phyloP scores from a whole-genome alignment of 2,888 invertebrate species.

The Choreutis nemorana region DNA sequence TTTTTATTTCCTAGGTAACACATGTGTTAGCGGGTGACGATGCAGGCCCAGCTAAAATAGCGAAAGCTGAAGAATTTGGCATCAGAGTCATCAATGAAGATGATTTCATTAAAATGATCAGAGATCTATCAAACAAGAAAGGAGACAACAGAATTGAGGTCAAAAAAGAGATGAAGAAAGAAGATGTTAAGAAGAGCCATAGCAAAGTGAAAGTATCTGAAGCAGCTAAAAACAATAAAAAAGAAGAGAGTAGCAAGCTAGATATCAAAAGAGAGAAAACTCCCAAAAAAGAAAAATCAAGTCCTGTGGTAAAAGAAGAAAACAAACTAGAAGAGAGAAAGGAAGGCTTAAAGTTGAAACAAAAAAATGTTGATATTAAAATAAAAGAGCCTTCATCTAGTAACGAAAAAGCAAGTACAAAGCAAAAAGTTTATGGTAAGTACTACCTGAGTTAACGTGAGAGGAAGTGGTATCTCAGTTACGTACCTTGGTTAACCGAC shows the following conservation, averaged over 20 bases:
- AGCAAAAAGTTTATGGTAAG: too few relatives aligned
- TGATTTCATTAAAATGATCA: slow-evolving; percentile 80
- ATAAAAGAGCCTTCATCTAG: slow-evolving; percentile 10
- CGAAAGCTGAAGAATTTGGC: slow-evolving; percentile 75
- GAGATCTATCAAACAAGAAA: slow-evolving; percentile 49
- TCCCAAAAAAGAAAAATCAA: slow-evolving; percentile 12
- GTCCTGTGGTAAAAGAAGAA: slow-evolving; percentile 5
- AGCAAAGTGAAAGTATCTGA: too few relatives aligned
- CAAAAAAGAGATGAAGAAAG: slow-evolving; percentile 18
- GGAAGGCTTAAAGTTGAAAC: slow-evolving; percentile 5
- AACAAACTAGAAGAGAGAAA: slow-evolving; percentile 12
- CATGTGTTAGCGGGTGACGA: slow-evolving; percentile 88
- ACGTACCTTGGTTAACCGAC: too few relatives aligned
- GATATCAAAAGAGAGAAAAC: slow-evolving; percentile 7
- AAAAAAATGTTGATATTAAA: slow-evolving; percentile 8
- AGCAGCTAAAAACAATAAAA: slow-evolving; percentile 13
- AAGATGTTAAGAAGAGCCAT: too few relatives aligned
- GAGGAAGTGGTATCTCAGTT: too few relatives aligned
- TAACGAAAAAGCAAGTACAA: too few relatives aligned
- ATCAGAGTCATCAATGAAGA: slow-evolving; percentile 84
- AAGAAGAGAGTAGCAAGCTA: slow-evolving; percentile 15
- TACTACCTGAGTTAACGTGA: too few relatives aligned
- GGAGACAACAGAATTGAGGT: slow-evolving; percentile 14
- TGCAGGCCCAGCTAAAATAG: slow-evolving; percentile 83
- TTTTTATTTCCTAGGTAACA: slow-evolving; percentile 55